A percentile compares a stretch with the other conserved stretches of the same genome.
Conservation (phyloP, 2,888 invertebrate genomes). For the Eucera pruinosa region DNA sequence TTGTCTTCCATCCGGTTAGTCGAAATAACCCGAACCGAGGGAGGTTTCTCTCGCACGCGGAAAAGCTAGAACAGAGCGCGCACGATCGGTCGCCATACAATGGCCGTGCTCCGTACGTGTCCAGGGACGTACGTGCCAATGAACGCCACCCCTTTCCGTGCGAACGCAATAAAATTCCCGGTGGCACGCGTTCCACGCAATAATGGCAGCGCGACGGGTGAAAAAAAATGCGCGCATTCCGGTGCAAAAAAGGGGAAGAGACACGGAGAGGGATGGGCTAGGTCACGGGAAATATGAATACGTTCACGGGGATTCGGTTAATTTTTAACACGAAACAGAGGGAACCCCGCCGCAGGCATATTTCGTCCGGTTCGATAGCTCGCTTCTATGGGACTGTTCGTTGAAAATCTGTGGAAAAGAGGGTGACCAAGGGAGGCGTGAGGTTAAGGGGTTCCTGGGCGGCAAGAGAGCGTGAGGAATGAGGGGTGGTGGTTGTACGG, state of each 20-base stretch:
- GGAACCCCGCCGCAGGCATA: slow-evolving; percentile 53
- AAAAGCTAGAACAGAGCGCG: slow-evolving; percentile 1
- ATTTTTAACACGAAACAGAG: slow-evolving; percentile 68
- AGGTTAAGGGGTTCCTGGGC: slow-evolving; percentile 56
- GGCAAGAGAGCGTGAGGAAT: slow-evolving; percentile 22
- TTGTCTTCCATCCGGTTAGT: slow-evolving; percentile 35
- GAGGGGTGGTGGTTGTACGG: slow-evolving; percentile 12
- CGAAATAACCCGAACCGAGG: slow-evolving; percentile 21
- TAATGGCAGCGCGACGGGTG: slow-evolving; percentile 47
- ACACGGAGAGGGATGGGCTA: neutral
- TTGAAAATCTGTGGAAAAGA: slow-evolving; percentile 60
- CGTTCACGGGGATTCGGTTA: slow-evolving; percentile 72
- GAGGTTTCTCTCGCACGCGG: slow-evolving; percentile 17
- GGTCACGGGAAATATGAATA: slow-evolving; percentile 65
- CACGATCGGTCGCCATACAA: slow-evolving; percentile 32
- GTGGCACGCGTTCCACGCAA: slow-evolving; percentile 46
- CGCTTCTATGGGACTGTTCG: slow-evolving; percentile 63
- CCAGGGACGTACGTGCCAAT: slow-evolving; percentile 51
- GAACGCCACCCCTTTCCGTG: slow-evolving; percentile 48
- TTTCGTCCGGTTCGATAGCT: slow-evolving; percentile 70
- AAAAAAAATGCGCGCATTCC: slow-evolving; percentile 38
- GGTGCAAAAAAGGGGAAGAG: neutral
- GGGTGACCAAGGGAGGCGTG: slow-evolving; percentile 30
- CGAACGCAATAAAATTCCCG: slow-evolving; percentile 54
- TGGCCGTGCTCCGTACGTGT: slow-evolving; percentile 32